Percentiles rank a stretch among this genome's conserved stretches.
Evolutionary conservation across 1,140 invertebrate genomes (phyloP).

Genomic region (Lucilia cuprina): DNA sequence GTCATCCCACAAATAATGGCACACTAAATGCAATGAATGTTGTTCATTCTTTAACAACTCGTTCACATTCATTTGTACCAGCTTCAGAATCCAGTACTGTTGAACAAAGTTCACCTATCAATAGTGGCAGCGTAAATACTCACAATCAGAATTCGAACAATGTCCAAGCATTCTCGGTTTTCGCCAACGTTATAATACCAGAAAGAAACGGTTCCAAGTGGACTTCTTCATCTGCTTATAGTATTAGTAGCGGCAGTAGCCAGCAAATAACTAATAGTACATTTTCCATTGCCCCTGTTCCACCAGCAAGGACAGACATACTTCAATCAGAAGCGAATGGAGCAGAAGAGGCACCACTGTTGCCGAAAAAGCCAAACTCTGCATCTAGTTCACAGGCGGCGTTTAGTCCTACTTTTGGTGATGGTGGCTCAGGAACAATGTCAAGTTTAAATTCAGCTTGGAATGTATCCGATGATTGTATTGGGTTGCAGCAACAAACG

Average conservation of each 20-base stretch:
- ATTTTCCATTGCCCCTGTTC: not conserved
- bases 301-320: conserved; percentile 19
- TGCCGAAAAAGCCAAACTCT: conserved; percentile 43
- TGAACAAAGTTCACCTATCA: conserved; percentile 12
- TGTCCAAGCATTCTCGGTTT: conserved; percentile 55
- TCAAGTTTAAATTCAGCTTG: conserved; percentile 29
- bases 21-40: not conserved
- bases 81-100: conserved; percentile 18
- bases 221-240: conserved; percentile 22
- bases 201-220: conserved; percentile 52
- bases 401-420: conserved; percentile 47
- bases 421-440: conserved; percentile 36
- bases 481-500: not conserved
- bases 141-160: conserved; percentile 40
- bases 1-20: not conserved
- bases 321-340: conserved; percentile 34
- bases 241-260: not conserved
- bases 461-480: conserved; percentile 12
- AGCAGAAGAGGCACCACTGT: conserved; percentile 41
- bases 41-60: conserved; percentile 24
- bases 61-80: conserved; percentile 27
- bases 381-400: conserved; percentile 38
- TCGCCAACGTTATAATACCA: conserved; percentile 56
- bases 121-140: not conserved
- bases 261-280: not conserved